phyloP scores from a whole-genome alignment of 2,797 vertebrate species.

The Rhinichthys osculus region DNA sequence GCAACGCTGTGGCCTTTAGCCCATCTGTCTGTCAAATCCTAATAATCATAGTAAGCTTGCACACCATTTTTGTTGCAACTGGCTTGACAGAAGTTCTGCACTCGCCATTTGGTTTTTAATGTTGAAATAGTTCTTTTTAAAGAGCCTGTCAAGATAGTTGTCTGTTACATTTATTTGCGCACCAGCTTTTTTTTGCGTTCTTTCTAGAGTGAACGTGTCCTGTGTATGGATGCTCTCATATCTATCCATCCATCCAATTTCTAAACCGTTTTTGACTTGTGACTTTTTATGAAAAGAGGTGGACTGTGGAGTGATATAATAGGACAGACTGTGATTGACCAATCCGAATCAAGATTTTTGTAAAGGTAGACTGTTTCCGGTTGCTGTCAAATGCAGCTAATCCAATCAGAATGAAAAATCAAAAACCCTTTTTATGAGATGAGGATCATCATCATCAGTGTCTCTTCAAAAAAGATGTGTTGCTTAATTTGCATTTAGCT shows the following conservation, averaged over 20 bases:
- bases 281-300: neutral
- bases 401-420: too few relatives aligned
- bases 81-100: neutral
- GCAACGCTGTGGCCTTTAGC: neutral
- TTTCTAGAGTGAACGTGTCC: neutral
- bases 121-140: neutral
- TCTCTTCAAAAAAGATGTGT: neutral
- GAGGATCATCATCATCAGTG: neutral
- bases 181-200: neutral
- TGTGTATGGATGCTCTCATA: too few relatives aligned
- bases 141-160: neutral
- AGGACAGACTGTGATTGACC: neutral
- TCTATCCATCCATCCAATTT: neutral
- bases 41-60: neutral
- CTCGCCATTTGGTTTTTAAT: neutral
- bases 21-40: slow-evolving; percentile 1
- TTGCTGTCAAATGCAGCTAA: neutral
- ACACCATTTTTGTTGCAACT: neutral
- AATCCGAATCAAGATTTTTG: neutral
- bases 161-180: neutral
- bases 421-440: neutral
- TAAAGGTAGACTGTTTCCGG: neutral
- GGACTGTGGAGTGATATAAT: neutral
- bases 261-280: neutral
- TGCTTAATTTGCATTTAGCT: slow-evolving; percentile 6